Evolutionary conservation across 2,797 vertebrate genomes (phyloP), one percentile per base, ranked within the genome.

Genomic region (Sebastes vulpes): DNA sequence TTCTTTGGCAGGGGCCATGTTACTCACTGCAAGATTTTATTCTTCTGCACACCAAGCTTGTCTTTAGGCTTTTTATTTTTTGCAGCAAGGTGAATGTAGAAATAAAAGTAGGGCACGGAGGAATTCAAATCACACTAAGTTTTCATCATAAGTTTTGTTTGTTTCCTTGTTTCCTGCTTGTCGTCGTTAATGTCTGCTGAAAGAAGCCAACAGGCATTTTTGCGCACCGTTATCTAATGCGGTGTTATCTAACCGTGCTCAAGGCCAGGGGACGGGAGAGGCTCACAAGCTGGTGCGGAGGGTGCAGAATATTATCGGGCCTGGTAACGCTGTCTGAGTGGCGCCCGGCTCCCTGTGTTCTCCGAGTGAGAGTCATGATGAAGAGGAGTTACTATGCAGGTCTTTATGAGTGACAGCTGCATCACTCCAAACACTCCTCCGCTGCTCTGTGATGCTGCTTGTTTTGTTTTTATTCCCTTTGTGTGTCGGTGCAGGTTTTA

Each of bases 171-270:
- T 79, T 64, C 56, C 20, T 11, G 63, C 58, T 66, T 20, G 81
- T 87, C 35, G 52, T 79, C 23, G 69, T 53, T 91, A 86, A 87
- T 76, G 79, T 88, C 72, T 75, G 74, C 77, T 84, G 82, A 90
- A 82, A 80, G 69, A 72, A 57, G 78, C 89, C 81, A 56, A 70
- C 83, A 74, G 89, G 82, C 83, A 35, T 82, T 83, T 75, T 64
- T 23, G 52, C 14, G 4, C 74, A 31, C 67, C 18, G 82, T 90
- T 91, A 90, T 87, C 83, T 92, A 88, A 88, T 38, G 78, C 77
- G 9, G 73, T 72, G 87, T 94, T 91, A 93, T 88, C 87, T 89
- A 90, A 94, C 75, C 83, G 3, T 1, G 77, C 91, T 90, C 50
- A 53, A 70, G 91, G 89, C 87, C 79, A 32, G 52, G 46, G 54